Evolutionary conservation across 2,113 vertebrate genomes (phyloP), one percentile per base, ranked within the genome.

Genomic region (Dasyurus viverrinus): DNA sequence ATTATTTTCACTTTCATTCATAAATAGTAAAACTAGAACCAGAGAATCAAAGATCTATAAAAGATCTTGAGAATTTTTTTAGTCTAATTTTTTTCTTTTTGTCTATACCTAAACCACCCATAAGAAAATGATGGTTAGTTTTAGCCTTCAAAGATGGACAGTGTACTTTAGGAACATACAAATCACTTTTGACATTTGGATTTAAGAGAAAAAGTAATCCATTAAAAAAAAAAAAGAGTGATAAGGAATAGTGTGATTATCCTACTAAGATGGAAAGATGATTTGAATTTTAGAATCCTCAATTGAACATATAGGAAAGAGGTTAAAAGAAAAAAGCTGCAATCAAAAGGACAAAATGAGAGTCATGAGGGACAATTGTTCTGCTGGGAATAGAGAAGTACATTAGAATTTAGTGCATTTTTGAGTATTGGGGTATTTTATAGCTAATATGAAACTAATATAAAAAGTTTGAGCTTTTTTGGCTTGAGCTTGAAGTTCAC

Each of bases 381-480:
- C 53, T 90, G 5, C 14, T 93, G 36, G 36, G 46, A 2, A 46
- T 50, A 92, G 46, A 68, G 93, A 93, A 94, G 91, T 89, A 55
- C 47, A 89, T 4, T n/a, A 76, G 14, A 76, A 53, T 93, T 94
- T 89, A 96, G 55, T 91, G 96, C 5, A 16, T 93, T 90, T 90
- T 90, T 52, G 54, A 90, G 46, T 10, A 92, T 91, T 91, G 54
- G 23, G 68, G 46, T 90, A 27, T 54, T 53, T 36, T 89, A 14
- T 9, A 42, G 54, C 55, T 16, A 60, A n/a, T n/a, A n/a, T n/a
- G n/a, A n/a, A n/a, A n/a, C n/a, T n/a, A n/a, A n/a, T n/a, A n/a
- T n/a, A n/a, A n/a, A n/a, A n/a, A n/a, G n/a, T n/a, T n/a, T n/a
- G n/a, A n/a, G n/a, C n/a, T n/a, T n/a, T n/a, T n/a, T n/a, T n/a